A percentile compares a stretch with the other conserved stretches of the same genome.
Evolutionary conservation across 53 echinoderm and acorn worm genomes (phyloP).

Genomic region (Henricia sp.): DNA sequence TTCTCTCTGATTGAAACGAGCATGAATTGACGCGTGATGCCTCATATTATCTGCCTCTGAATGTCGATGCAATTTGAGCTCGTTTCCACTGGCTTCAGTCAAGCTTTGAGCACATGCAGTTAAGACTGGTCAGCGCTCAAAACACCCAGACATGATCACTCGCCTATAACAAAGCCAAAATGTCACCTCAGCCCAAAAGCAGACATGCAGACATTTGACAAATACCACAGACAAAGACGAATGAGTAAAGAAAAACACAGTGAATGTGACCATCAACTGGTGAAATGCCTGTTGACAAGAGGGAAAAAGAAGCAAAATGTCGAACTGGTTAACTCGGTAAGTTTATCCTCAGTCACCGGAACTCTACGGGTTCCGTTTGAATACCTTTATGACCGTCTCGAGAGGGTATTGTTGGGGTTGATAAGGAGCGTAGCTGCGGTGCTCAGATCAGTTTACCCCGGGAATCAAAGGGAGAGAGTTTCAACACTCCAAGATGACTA

Average conservation of each 20-base stretch:
- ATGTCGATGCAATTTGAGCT: background rate
- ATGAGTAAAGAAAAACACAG: background rate
- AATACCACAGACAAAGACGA: background rate
- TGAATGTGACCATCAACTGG: conserved; percentile 28
- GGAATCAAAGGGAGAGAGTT: background rate
- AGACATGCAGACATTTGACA: background rate
- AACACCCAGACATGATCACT: conserved; percentile 11
- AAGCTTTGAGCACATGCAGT: conserved; percentile 15
- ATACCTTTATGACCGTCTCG: background rate
- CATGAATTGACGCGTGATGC: conserved; percentile 3
- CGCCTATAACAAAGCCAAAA: background rate
- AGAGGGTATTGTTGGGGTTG: conserved; percentile 1
- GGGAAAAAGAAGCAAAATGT: background rate
- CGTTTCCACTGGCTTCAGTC: background rate
- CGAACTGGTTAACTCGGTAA: background rate
- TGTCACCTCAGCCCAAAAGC: background rate
- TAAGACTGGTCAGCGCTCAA: background rate
- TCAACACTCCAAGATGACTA: conserved; percentile 1
- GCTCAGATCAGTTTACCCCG: conserved; percentile 24
- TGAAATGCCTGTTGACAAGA: conserved; percentile 39
- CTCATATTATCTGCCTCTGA: background rate
- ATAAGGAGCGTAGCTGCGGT: conserved; percentile 1
- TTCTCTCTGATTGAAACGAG: background rate
- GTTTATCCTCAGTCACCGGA: conserved; percentile 35
- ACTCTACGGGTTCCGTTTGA: conserved; percentile 41